A percentile compares a stretch with the other conserved stretches of the same genome.
phyloP scores from a whole-genome alignment of 2,888 invertebrate genomes.

The Diploptera punctata region DNA sequence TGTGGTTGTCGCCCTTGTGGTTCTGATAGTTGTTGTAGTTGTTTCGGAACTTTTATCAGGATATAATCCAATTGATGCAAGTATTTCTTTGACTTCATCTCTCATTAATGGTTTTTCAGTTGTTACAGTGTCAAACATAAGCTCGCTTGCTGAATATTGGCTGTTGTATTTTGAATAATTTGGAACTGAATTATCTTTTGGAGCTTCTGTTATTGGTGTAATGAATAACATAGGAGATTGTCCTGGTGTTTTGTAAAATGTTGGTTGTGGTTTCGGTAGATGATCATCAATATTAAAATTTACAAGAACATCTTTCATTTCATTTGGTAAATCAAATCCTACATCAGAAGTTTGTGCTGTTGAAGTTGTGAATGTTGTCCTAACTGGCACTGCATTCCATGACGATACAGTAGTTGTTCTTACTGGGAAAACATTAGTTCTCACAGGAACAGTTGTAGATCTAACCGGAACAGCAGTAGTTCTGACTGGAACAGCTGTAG shows the following conservation, averaged over 20 bases:
- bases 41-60: conserved; percentile 45
- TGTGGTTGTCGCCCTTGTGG: conserved; percentile 14
- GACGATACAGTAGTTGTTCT: no score
- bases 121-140: conserved; percentile 35
- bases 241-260: background rate
- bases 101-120: conserved; percentile 49
- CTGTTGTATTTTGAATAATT: background rate
- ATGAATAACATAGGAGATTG: background rate
- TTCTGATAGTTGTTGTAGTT: background rate
- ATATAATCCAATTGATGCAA: conserved; percentile 57
- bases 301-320: conserved; percentile 12
- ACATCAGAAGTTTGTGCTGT: background rate
- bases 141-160: background rate
- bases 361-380: background rate
- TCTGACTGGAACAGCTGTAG: no score
- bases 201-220: background rate
- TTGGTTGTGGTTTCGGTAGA: background rate
- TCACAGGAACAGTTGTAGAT: no score
- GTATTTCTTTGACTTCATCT: conserved; percentile 53
- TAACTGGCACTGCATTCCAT: background rate
- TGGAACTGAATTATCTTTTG: background rate
- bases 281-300: conserved; percentile 13
- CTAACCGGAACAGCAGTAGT: no score
- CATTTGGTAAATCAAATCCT: conserved; percentile 16
- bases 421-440: no score